phyloP scores from a whole-genome alignment of 2,113 vertebrate genomes.

The Alces alces region DNA sequence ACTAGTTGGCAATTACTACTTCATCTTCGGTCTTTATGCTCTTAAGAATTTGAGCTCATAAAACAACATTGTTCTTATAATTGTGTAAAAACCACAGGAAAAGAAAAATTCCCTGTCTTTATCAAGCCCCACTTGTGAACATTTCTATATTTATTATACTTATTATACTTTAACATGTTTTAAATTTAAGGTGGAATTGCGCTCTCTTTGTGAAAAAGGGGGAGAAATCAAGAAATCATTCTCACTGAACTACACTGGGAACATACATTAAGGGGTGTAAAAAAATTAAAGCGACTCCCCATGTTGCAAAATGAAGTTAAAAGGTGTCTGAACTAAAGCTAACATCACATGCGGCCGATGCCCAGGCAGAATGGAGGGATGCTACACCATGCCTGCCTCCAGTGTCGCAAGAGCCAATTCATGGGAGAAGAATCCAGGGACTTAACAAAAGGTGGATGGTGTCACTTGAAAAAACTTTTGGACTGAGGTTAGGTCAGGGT shows the following conservation, averaged over 20 bases:
- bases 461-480: background rate
- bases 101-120: conserved; percentile 47
- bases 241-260: background rate
- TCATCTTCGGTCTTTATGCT: conserved; percentile 65
- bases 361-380: background rate
- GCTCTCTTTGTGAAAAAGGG: background rate
- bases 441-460: background rate
- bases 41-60: conserved; percentile 67
- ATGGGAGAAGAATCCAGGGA: background rate
- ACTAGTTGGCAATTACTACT: conserved; percentile 70
- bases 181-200: conserved; percentile 12
- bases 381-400: background rate
- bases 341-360: background rate
- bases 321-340: background rate
- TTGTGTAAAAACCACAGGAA: conserved; percentile 61
- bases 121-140: background rate
- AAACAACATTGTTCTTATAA: conserved; percentile 66
- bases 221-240: background rate
- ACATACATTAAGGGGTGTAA: background rate
- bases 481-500: background rate
- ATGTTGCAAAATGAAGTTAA: background rate
- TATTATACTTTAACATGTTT: conserved; percentile 28
- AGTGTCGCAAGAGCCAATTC: background rate
- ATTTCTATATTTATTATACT: conserved; percentile 42
- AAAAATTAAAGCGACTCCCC: background rate